These are phyloP conservation scores for Pterostichus niger DNA, from an alignment of 2,888 invertebrate genomes.

Conservation along the genomic window DNA sequence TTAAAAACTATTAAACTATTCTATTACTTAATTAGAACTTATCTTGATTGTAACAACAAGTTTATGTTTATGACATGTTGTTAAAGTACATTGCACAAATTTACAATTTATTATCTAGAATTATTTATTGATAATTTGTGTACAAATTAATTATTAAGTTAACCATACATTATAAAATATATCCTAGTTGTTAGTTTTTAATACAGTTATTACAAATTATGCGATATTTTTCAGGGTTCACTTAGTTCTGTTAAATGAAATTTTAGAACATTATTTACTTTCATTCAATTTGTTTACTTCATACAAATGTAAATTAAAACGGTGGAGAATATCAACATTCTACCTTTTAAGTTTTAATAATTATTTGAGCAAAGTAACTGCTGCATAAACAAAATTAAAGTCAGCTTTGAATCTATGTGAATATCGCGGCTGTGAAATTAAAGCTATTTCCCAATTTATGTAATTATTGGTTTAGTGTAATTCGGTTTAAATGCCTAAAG, in stretches of 20 bases:
- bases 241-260: background rate
- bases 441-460: no score
- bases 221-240: conserved; percentile 18
- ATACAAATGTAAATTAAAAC: no score
- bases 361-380: no score
- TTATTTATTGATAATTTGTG: conserved; percentile 25
- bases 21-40: conserved; percentile 33
- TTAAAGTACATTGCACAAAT: conserved; percentile 50
- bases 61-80: background rate
- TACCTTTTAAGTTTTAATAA: no score
- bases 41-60: conserved; percentile 29
- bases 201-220: conserved; percentile 41
- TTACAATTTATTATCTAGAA: conserved; percentile 44
- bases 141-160: conserved; percentile 33
- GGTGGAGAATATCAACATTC: no score
- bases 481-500: no score
- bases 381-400: no score
- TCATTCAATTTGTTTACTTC: no score
- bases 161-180: conserved; percentile 26
- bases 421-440: no score
- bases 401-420: no score
- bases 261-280: no score
- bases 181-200: conserved; percentile 19
- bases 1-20: conserved; percentile 21
- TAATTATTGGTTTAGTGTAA: no score